Conservation (phyloP, 2,888 invertebrate genomes). For the Drosophila affinis region DNA sequence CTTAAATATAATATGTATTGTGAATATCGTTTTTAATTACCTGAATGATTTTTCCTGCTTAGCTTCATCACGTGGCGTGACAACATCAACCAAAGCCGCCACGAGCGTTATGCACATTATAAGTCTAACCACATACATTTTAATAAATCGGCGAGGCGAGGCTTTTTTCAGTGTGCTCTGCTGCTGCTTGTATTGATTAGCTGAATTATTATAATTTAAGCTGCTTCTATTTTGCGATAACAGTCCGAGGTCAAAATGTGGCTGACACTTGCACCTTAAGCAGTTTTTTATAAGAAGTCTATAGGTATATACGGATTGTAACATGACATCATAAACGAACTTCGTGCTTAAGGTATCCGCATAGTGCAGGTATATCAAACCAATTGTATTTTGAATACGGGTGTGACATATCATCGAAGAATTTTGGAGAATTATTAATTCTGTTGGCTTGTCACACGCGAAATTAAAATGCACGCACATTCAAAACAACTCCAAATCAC, state of each 20-base stretch:
- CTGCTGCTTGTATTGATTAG: slow-evolving; percentile 16
- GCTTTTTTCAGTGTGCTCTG: slow-evolving; percentile 12
- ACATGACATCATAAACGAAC: neutral
- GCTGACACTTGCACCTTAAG: slow-evolving; percentile 9
- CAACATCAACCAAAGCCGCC: slow-evolving; percentile 37
- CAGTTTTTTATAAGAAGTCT: slow-evolving; percentile 5
- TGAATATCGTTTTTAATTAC: slow-evolving; percentile 29
- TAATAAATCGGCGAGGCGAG: slow-evolving; percentile 28
- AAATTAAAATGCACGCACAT: slow-evolving; percentile 5
- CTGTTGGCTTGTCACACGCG: slow-evolving; percentile 33
- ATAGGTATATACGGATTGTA: neutral
- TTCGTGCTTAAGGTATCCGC: neutral
- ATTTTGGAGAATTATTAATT: slow-evolving; percentile 8
- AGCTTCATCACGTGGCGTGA: slow-evolving; percentile 21
- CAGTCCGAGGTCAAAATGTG: slow-evolving; percentile 8
- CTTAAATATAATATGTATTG: neutral
- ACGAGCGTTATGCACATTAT: slow-evolving; percentile 47
- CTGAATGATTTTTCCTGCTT: slow-evolving; percentile 26
- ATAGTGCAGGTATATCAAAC: neutral
- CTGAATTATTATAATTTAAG: slow-evolving; percentile 17
- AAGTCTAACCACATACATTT: slow-evolving; percentile 51
- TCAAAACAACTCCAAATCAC: slow-evolving; percentile 2
- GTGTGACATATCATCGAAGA: slow-evolving; percentile 3
- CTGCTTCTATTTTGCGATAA: slow-evolving; percentile 11
- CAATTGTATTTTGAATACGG: neutral